Base-by-base conservation (phyloP, 1,140 invertebrate species). In the Stenopsyche tienmushanensis region DNA sequence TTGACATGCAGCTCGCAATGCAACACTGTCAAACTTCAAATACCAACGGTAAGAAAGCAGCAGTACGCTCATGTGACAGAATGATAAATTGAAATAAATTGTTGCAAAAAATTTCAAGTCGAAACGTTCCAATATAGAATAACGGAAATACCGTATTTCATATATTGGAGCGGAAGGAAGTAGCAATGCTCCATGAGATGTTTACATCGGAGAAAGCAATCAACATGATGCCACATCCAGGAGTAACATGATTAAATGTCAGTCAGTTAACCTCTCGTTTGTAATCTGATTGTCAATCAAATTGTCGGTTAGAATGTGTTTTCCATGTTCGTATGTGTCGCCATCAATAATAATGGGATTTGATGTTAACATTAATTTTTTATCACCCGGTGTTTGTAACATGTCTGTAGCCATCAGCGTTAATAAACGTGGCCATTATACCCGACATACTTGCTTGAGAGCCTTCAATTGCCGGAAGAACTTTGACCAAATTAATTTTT, bases 81-180 rank as follows among this genome's bases (percentile, higher is more conserved):
- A 69, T 65, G 67, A 69, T 69, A 55, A 69, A 69, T 65, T 62
- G 63, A 69, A 69, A 62, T 59, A 52, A 64, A 69, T 69, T 69
- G 66, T 60, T 54, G 42, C 47, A 68, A 68, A 58, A 62, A 60
- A 68, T 64, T 50, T 55, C 47, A n/a, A n/a, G 47, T 44, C 57
- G 57, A 41, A 66, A 44, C 41, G 21, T 29, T 57, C 15, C 54
- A 17, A 5, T 3, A 7, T 5, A 8, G 44, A 10, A 18, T 5
- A 18, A 10, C 9, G 44, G 17, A 18, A 45, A 39, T 8, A 39
- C 5, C 5, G 13, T 5, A 39, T 8, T 39, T 8, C 5, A 39
- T 39, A 39, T 39, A 39, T 8, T 8, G 29, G 18, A 24, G 29
- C n/a, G 21, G 25, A 29, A 34, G 39, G 39, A 34, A 49, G 15